Percentiles rank a stretch among this genome's conserved stretches.
phyloP scores from a whole-genome alignment of 2,113 vertebrate genomes.

The Platanista minor region DNA sequence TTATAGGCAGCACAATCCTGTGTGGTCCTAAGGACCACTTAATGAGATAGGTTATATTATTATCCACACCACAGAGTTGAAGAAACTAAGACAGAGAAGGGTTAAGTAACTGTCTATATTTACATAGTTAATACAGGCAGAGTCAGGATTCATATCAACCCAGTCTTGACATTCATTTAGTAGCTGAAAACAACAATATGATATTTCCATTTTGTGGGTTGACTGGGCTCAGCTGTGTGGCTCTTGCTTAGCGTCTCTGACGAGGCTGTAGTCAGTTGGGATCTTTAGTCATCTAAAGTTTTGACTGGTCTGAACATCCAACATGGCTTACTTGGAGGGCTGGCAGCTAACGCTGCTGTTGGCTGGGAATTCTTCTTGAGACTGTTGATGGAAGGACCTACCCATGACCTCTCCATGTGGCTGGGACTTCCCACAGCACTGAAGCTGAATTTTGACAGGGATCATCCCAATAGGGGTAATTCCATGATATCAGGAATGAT shows the following conservation, averaged over 20 bases:
- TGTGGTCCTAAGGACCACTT: not conserved
- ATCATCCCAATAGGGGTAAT: not conserved
- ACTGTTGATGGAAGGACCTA: not conserved
- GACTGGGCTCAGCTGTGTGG: not conserved
- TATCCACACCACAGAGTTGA: not conserved
- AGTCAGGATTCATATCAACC: not conserved
- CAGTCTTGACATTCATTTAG: not conserved
- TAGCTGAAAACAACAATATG: not conserved
- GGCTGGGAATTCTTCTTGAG: not conserved
- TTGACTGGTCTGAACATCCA: not conserved
- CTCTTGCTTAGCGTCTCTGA: not conserved
- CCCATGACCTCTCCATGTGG: accelerated
- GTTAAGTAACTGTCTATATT: not conserved
- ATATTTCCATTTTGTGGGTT: not conserved
- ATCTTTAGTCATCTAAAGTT: too few species aligned
- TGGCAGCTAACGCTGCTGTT: not conserved
- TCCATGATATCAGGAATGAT: not conserved
- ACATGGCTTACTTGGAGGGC: not conserved
- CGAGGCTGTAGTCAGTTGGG: not conserved
- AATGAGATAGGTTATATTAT: not conserved
- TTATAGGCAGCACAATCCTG: not conserved
- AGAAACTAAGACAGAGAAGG: not conserved
- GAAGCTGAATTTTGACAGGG: not conserved
- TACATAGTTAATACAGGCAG: not conserved
- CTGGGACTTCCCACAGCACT: not conserved